Conservation (phyloP, 2,888 invertebrate species). For the Sminthurinus aureus region DNA sequence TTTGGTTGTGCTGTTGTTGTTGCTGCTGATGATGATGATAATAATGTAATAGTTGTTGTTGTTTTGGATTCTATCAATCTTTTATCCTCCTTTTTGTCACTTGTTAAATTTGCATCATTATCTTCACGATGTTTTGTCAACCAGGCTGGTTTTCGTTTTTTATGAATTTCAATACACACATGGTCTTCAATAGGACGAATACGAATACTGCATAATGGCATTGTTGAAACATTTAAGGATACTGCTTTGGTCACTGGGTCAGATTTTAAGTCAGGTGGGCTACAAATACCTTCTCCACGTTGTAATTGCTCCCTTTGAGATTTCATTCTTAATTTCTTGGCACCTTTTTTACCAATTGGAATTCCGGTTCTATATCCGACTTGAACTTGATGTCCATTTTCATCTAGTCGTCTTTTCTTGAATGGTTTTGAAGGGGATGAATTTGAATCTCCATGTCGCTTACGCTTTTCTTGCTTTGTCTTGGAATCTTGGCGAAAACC, state of each 20-base stretch:
- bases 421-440: background rate
- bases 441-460: background rate
- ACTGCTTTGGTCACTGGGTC: background rate
- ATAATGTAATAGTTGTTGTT: background rate
- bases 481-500: background rate
- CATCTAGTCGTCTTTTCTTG: conserved; percentile 1
- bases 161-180: conserved; percentile 15
- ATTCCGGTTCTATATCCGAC: conserved; percentile 6
- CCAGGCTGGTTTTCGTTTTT: background rate
- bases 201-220: conserved; percentile 14
- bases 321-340: conserved; percentile 13
- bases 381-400: conserved; percentile 9
- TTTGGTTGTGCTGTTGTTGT: background rate
- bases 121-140: background rate
- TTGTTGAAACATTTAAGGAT: conserved; percentile 2
- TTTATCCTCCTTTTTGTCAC: background rate
- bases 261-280: background rate
- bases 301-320: background rate
- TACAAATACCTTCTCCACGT: conserved; percentile 6
- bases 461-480: background rate
- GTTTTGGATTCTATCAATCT: background rate
- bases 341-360: conserved; percentile 27
- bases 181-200: background rate
- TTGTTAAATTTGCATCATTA: background rate
- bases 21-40: background rate